These are phyloP conservation scores for Hippoglossus hippoglossus DNA, from an alignment of 2,797 vertebrate species.

Conservation along the genomic window DNA sequence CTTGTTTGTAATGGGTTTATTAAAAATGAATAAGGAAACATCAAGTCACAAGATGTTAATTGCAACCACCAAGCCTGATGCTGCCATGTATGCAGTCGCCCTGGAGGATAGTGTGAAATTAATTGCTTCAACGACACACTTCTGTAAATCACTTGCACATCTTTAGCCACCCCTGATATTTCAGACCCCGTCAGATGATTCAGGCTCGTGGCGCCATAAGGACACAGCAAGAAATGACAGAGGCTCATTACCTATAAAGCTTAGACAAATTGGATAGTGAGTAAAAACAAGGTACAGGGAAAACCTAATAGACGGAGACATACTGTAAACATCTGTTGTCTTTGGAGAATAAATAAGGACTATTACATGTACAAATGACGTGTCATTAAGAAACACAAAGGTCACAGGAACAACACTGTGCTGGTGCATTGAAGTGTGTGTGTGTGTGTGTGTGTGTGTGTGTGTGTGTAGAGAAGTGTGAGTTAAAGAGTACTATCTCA, in stretches of 20 bases:
- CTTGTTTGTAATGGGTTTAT: slow-evolving; percentile 50
- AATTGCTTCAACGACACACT: slow-evolving; percentile 55
- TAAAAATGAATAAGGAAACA: slow-evolving; percentile 62
- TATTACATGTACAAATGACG: background rate
- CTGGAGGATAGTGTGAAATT: slow-evolving; percentile 43
- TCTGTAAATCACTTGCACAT: slow-evolving; percentile 50
- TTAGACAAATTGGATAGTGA: slow-evolving; percentile 9
- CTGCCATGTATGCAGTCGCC: slow-evolving; percentile 35
- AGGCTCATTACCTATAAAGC: slow-evolving; percentile 1
- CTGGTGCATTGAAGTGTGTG: background rate
- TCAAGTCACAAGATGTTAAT: slow-evolving; percentile 57
- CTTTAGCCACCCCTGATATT: slow-evolving; percentile 12
- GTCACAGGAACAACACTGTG: background rate
- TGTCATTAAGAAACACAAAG: background rate
- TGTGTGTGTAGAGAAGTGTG: background rate
- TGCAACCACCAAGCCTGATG: slow-evolving; percentile 26
- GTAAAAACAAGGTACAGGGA: background rate
- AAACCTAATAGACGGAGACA: background rate
- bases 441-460: background rate
- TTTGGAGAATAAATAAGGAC: background rate
- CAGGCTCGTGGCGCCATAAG: slow-evolving; percentile 16
- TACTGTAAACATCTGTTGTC: background rate
- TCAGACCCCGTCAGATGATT: slow-evolving; percentile 29
- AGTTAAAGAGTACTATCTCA: slow-evolving; percentile 6
- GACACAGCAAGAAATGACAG: slow-evolving; percentile 14